These are phyloP conservation scores for Esox masquinongy DNA, from an alignment of 2,797 vertebrate genomes.

Conservation along the genomic window DNA sequence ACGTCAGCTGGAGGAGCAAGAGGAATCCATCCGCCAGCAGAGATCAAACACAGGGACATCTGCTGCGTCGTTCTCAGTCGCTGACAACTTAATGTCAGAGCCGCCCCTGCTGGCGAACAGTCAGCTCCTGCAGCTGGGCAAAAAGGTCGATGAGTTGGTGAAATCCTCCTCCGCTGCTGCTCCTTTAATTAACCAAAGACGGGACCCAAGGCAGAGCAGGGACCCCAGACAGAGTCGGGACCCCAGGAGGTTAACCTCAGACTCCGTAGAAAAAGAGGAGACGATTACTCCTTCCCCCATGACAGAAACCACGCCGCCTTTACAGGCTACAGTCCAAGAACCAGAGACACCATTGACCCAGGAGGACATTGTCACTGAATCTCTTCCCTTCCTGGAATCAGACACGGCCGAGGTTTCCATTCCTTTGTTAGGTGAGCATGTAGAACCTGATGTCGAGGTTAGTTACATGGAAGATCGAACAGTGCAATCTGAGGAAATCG, in stretches of 20 bases:
- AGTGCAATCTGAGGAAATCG: slow-evolving; percentile 48
- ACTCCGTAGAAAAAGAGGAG: slow-evolving; percentile 63
- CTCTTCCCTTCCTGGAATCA: slow-evolving; percentile 63
- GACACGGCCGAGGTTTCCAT: slow-evolving; percentile 70
- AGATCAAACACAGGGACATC: slow-evolving; percentile 72
- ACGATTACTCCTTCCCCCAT: slow-evolving; percentile 11
- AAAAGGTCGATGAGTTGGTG: slow-evolving; percentile 77
- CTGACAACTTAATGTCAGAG: slow-evolving; percentile 82
- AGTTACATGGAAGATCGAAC: slow-evolving; percentile 64
- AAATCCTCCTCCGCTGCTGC: slow-evolving; percentile 62
- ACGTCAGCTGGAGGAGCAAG: slow-evolving; percentile 82
- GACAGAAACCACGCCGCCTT: slow-evolving; percentile 46
- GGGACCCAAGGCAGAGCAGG: slow-evolving; percentile 86
- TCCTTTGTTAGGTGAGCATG: slow-evolving; percentile 78
- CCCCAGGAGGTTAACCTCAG: slow-evolving; percentile 62
- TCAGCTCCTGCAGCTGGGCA: slow-evolving; percentile 84
- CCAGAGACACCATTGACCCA: slow-evolving; percentile 38
- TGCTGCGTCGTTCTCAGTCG: slow-evolving; percentile 72
- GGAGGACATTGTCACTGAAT: slow-evolving; percentile 65
- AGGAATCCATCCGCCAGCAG: slow-evolving; percentile 79
- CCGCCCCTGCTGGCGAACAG: slow-evolving; percentile 77
- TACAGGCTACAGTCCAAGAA: slow-evolving; percentile 43
- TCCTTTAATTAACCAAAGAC: slow-evolving; percentile 77
- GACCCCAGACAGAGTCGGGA: slow-evolving; percentile 83
- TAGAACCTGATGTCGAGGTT: slow-evolving; percentile 75